Percentiles rank a stretch among this genome's conserved stretches.
Evolutionary conservation across 2,888 invertebrate species (phyloP).

Genomic region (Ophion ellenae): DNA sequence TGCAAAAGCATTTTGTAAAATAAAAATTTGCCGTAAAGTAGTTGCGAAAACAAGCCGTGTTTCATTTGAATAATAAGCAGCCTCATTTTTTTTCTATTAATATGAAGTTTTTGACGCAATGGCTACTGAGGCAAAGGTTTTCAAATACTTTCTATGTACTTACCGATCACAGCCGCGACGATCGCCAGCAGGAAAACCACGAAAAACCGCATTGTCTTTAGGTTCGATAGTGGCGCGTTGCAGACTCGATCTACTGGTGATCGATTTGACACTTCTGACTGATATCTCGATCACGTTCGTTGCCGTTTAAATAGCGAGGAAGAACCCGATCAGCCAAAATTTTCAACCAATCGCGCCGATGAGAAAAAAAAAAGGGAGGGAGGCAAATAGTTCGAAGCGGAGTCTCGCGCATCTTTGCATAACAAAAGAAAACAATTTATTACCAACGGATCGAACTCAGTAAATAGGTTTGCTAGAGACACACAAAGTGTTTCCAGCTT

Average conservation of each 20-base stretch:
- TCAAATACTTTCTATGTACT: not conserved
- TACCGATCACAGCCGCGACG: conserved; percentile 10
- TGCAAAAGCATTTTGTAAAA: not conserved
- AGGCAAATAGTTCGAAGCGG: not conserved
- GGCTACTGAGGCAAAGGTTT: not conserved
- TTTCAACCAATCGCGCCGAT: not conserved
- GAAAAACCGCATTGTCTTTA: conserved; percentile 26
- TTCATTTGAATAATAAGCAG: not conserved
- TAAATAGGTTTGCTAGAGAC: not conserved
- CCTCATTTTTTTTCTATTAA: not conserved
- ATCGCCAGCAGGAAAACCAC: conserved; percentile 8
- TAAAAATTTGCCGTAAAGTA: not conserved
- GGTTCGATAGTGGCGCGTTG: conserved; percentile 5
- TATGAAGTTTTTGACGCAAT: not conserved
- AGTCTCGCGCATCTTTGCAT: not conserved
- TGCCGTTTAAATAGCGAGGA: conserved; percentile 60
- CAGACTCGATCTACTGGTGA: not conserved
- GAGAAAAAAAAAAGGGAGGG: conserved; percentile 11
- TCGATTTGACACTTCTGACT: conserved; percentile 28
- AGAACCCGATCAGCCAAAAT: not conserved
- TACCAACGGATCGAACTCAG: not conserved
- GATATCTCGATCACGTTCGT: conserved; percentile 20
- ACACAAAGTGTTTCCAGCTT: not conserved
- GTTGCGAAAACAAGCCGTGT: not conserved
- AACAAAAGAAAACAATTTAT: not conserved